A percentile compares a stretch with the other conserved stretches of the same genome.
Evolutionary conservation across 2,888 invertebrate species (phyloP).

Genomic region (Drosophila pegasa): DNA sequence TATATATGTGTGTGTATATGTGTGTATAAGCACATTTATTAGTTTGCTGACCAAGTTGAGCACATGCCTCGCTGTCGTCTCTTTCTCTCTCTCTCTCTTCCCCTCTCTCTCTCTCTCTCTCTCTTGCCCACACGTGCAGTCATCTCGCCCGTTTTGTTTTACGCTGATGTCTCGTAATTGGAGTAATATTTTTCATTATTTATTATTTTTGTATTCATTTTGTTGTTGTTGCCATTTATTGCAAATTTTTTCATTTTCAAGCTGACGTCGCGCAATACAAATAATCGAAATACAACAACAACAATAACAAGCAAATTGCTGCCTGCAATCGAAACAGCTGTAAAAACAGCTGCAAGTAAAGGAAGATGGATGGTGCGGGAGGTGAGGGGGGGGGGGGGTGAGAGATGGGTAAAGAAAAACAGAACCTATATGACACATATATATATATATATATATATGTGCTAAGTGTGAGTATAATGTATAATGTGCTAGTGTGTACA

Average conservation of each 20-base stretch:
- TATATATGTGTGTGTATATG: neutral
- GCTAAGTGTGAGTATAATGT: neutral
- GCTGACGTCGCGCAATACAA: slow-evolving; percentile 25
- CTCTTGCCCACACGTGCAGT: neutral
- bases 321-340: slow-evolving; percentile 58
- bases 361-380: neutral
- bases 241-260: slow-evolving; percentile 15
- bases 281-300: slow-evolving; percentile 18
- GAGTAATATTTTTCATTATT: slow-evolving; percentile 25
- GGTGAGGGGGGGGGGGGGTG: no score
- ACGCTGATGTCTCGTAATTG: slow-evolving; percentile 48
- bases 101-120: neutral
- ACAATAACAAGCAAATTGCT: slow-evolving; percentile 28
- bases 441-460: neutral
- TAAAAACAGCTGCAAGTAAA: slow-evolving; percentile 57
- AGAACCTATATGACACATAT: neutral
- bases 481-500: neutral
- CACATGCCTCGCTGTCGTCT: neutral
- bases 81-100: neutral
- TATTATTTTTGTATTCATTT: slow-evolving; percentile 9
- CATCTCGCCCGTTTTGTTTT: slow-evolving; percentile 19
- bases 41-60: slow-evolving; percentile 50
- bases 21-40: slow-evolving; percentile 5
- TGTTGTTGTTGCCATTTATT: neutral
- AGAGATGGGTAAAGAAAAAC: no score